Percentiles rank a stretch among this genome's conserved stretches.
These are phyloP conservation scores for Pangasius macronema DNA, from an alignment of 2,797 vertebrate genomes.

Conservation along the genomic window DNA sequence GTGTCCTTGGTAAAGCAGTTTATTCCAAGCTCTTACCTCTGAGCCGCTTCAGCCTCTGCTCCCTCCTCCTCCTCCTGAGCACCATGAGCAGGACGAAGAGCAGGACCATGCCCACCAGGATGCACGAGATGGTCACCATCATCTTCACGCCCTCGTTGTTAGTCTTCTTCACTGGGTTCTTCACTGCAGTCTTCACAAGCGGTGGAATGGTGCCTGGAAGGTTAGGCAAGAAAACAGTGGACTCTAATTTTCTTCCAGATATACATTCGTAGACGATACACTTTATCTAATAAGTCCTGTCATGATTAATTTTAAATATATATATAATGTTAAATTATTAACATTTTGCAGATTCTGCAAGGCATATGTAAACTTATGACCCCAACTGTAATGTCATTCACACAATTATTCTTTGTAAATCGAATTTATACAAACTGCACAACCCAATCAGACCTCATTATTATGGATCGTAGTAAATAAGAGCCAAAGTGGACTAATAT, in stretches of 20 bases:
- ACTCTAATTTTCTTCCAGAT: too few relatives aligned
- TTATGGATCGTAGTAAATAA: too few relatives aligned
- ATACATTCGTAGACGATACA: too few relatives aligned
- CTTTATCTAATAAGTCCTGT: too few relatives aligned
- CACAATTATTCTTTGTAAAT: too few relatives aligned
- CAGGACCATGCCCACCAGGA: conserved; percentile 88
- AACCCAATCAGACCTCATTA: too few relatives aligned
- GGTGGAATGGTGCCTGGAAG: conserved; percentile 92
- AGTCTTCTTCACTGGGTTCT: conserved; percentile 81
- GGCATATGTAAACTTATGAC: too few relatives aligned
- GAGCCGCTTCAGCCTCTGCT: conserved; percentile 95
- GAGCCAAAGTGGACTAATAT: background rate
- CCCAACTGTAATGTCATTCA: too few relatives aligned
- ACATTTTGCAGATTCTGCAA: too few relatives aligned
- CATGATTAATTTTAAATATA: too few relatives aligned
- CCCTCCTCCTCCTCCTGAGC: conserved; percentile 88
- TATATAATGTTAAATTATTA: too few relatives aligned
- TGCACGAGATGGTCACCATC: conserved; percentile 96
- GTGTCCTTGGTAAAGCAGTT: background rate
- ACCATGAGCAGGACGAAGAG: conserved; percentile 89
- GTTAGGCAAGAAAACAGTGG: background rate
- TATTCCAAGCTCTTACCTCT: conserved; percentile 78
- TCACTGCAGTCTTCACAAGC: conserved; percentile 89
- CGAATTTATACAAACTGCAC: too few relatives aligned
- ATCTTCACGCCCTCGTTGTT: conserved; percentile 92